Evolutionary conservation across 1,140 invertebrate genomes (phyloP).

Genomic region (Penaeus vannamei): DNA sequence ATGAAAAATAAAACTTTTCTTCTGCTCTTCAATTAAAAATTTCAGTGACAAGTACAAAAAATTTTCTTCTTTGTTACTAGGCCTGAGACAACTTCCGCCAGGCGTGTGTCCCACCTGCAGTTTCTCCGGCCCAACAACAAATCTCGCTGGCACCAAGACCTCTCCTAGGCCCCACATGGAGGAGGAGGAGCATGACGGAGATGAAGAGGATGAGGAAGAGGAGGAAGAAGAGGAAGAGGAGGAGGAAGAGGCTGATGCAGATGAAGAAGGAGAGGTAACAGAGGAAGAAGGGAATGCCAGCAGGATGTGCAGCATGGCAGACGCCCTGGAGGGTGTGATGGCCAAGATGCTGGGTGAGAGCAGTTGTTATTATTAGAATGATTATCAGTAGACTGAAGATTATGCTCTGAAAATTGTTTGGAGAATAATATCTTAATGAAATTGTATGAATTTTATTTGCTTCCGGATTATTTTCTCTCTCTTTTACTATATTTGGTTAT

Average conservation of each 20-base stretch:
- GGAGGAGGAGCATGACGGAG: conserved; percentile 37
- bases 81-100: background rate
- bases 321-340: conserved; percentile 46
- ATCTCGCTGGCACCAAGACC: background rate
- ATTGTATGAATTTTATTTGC: background rate
- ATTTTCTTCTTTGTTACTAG: background rate
- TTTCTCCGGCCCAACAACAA: background rate
- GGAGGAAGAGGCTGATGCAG: background rate
- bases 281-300: background rate
- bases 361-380: background rate
- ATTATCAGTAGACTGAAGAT: background rate
- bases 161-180: conserved; percentile 27
- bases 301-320: conserved; percentile 38
- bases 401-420: background rate
- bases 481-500: background rate
- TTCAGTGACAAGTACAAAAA: background rate
- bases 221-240: conserved; percentile 46
- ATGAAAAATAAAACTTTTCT: too few species aligned
- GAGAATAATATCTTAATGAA: background rate
- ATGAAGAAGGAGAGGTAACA: background rate
- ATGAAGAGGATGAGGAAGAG: conserved; percentile 50
- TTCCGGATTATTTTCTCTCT: background rate
- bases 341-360: conserved; percentile 44
- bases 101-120: conserved; percentile 16
- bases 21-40: background rate